phyloP scores from a whole-genome alignment of 2,797 vertebrate species.

The Podargus strigoides region DNA sequence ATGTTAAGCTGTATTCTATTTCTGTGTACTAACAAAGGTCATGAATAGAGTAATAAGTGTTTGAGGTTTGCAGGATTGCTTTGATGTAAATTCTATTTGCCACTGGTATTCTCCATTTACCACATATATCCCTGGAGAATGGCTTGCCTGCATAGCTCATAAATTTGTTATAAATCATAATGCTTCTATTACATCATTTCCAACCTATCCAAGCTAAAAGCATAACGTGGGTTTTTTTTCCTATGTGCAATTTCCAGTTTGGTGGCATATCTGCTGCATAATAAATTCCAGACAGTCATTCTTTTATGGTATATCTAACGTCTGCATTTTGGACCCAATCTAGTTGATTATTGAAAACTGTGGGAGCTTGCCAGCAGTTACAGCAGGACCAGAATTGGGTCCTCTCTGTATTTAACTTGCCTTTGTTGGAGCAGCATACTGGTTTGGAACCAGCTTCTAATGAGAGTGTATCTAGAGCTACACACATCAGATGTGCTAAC shows the following conservation, averaged over 20 bases:
- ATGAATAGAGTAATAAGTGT: conserved; percentile 51
- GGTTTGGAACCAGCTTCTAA: conserved; percentile 30
- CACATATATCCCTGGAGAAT: conserved; percentile 49
- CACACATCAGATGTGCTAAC: conserved; percentile 25
- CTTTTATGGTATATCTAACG: conserved; percentile 61
- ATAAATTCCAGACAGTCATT: conserved; percentile 72
- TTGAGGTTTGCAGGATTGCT: conserved; percentile 66
- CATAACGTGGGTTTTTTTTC: conserved; percentile 21
- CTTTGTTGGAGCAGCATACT: conserved; percentile 31
- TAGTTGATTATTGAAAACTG: conserved; percentile 38
- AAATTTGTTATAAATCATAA: conserved; percentile 70
- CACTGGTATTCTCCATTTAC: conserved; percentile 67
- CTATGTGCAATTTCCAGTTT: conserved; percentile 71
- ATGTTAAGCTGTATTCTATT: conserved; percentile 53
- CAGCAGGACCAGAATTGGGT: background rate
- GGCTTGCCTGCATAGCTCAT: conserved; percentile 58
- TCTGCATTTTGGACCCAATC: conserved; percentile 52
- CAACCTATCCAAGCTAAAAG: conserved; percentile 64
- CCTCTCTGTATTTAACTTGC: background rate
- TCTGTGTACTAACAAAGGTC: conserved; percentile 64
- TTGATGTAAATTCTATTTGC: conserved; percentile 65
- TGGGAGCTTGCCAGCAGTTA: conserved; percentile 32
- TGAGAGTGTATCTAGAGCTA: conserved; percentile 18
- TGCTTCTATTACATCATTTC: conserved; percentile 70
- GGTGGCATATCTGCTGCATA: conserved; percentile 72